Evolutionary conservation across 2,888 invertebrate species (phyloP).

Genomic region (Hypsopygia costalis): DNA sequence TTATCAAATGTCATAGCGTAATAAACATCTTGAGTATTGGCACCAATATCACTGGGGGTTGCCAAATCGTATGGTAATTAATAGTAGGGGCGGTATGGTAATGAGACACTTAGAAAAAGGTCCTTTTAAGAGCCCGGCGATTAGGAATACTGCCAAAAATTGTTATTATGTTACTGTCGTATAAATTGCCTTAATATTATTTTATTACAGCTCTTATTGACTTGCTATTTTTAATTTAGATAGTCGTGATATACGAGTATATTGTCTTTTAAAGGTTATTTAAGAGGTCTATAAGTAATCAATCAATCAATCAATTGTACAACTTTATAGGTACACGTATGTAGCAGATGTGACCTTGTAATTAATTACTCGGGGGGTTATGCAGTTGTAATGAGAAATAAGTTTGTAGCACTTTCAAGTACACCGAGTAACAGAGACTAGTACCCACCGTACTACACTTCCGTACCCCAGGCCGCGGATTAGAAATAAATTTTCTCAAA

Average conservation of each 20-base stretch:
- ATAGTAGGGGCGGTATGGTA: conserved; percentile 8
- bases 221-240: background rate
- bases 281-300: too few species aligned
- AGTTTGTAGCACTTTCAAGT: too few species aligned
- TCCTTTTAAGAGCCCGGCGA: conserved; percentile 3
- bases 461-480: too few species aligned
- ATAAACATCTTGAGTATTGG: conserved; percentile 14
- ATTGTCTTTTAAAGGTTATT: too few species aligned
- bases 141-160: conserved; percentile 9
- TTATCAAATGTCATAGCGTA: conserved; percentile 1
- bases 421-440: too few species aligned
- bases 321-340: too few species aligned
- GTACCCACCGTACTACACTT: too few species aligned
- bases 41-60: conserved; percentile 1
- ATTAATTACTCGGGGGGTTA: too few species aligned
- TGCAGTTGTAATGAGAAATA: too few species aligned
- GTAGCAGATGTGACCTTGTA: too few species aligned
- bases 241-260: background rate
- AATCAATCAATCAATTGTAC: too few species aligned
- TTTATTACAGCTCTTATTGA: conserved; percentile 2
- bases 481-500: too few species aligned
- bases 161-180: conserved; percentile 6
- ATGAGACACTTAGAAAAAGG: conserved; percentile 11
- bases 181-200: conserved; percentile 8
- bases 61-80: conserved; percentile 7